Evolutionary conservation across 2,113 vertebrate genomes (phyloP), one percentile per base, ranked within the genome.

Genomic region (Campylorhamphus procurvoides): DNA sequence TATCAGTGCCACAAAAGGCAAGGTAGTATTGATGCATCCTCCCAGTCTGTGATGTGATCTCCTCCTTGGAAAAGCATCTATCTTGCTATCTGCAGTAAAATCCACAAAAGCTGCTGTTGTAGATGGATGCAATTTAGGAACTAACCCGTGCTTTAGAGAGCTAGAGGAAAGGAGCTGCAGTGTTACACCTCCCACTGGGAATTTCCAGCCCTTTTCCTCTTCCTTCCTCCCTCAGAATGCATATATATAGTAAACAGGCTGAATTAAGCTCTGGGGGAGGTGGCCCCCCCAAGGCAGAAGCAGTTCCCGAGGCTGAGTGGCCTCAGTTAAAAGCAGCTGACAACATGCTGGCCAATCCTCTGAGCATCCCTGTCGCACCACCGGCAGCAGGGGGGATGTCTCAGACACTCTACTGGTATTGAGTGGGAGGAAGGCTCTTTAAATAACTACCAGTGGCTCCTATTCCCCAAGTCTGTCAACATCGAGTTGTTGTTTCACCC

Each of bases 121-220:
- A 76, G 47, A 37, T 64, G 44, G 42, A 64, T 93, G 66, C 59
- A 63, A 6, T 89, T 89, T 73, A 89, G 81, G 86, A 87, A 37
- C 50, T 58, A 62, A 73, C 4, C 52, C 39, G 20, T 11, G 27
- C 74, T 94, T 95, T 81, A 76, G 63, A 78, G 89, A 81, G 62
- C 3, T 18, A 81, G 60, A 94, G 80, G 88, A 95, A 93, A 72
- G 1, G 0, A 89, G 73, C 86, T 1, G 0, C 59, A 56, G 1
- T 28, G 42, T 85, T 84, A 80, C 79, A 84, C 76, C 82, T 95
- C 89, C 76, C 78, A 66, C 71, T 64, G 91, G 90, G 94, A 94
- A 89, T 92, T 97, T 96, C 77, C 93, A 93, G 62, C 39, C 73
- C 76, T 96, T 93, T 96, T 79, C 88, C 66, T 84, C 92, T 97